Conservation (phyloP, 2,797 vertebrate genomes). For the Acipenser ruthenus region DNA sequence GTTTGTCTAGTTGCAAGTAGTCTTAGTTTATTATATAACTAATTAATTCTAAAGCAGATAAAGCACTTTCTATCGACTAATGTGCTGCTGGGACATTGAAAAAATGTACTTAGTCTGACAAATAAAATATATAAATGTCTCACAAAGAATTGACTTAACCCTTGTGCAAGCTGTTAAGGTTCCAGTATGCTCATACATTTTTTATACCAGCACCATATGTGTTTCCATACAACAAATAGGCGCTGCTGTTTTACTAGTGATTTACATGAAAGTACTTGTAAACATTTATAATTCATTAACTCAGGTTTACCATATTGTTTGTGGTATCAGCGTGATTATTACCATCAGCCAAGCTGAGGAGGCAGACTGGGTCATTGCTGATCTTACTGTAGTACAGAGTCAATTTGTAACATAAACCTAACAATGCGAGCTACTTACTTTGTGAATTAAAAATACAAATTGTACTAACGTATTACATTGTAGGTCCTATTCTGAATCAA, state of each 20-base stretch:
- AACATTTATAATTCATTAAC: conserved; percentile 62
- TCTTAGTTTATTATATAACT: too few relatives aligned
- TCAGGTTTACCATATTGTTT: conserved; percentile 43
- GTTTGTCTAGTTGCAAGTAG: too few relatives aligned
- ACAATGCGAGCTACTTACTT: too few relatives aligned
- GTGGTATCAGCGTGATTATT: conserved; percentile 48
- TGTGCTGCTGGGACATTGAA: too few relatives aligned
- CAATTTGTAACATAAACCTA: too few relatives aligned
- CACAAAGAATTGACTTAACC: conserved; percentile 20
- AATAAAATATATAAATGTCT: conserved; percentile 18
- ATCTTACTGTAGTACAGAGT: too few relatives aligned
- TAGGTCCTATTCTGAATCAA: too few relatives aligned
- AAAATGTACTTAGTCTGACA: too few relatives aligned
- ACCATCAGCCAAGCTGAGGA: conserved; percentile 60
- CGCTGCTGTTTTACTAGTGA: conserved; percentile 12
- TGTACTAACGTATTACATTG: too few relatives aligned
- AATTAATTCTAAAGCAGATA: too few relatives aligned
- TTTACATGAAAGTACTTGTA: conserved; percentile 40
- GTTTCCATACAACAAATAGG: conserved; percentile 12
- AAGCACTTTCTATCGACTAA: too few relatives aligned
- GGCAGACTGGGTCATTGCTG: not conserved
- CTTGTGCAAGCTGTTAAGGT: conserved; percentile 21
- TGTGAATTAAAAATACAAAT: too few relatives aligned
- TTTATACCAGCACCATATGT: conserved; percentile 24
- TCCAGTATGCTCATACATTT: conserved; percentile 20